Evolutionary conservation across 2,113 vertebrate genomes (phyloP), one percentile per base, ranked within the genome.

Genomic region (Syrmaticus mikado): DNA sequence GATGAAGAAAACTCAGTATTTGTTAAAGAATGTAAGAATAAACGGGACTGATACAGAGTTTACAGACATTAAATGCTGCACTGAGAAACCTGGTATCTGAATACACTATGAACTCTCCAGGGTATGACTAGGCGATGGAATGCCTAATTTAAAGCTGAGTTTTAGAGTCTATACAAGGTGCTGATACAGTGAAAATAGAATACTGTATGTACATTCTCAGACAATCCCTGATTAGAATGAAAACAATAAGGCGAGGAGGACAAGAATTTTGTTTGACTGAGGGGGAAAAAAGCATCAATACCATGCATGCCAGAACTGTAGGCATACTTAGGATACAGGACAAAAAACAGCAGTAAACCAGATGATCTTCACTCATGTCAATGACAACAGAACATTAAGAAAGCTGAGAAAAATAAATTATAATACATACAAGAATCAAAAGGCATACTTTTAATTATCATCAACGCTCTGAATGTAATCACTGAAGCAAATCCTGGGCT

Each of bases 401-500:
- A 46, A 82, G 34, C 11, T 58, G 19, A 86, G n/a, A 61, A 91
- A 85, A 93, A 46, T 17, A 55, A 16, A 52, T 13, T 62, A 40
- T 46, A 73, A 60, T 36, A 55, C 7, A 45, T 53, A 25, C 24
- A 36, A 28, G 83, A 43, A 86, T 21, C 19, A 74, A 55, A 43
- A 87, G 25, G 34, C 12, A 34, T 70, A 43, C 46, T 46, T 83
- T 41, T 72, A 58, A 67, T 64, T 64, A 32, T 3, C 57, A 72
- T 28, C 10, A 84, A 18, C 4, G 45, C 46, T 80, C 86, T 61
- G 36, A 43, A 71, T 40, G 34, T 66, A 89, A 64, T 30, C 43
- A 77, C 7, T 0, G 0, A 86, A 58, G 50, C 30, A 86, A 68
- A 87, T 53, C 2, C 1, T 45, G 16, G 22, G 12, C 27, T 72